A percentile compares a stretch with the other conserved stretches of the same genome.
Evolutionary conservation across 2,113 vertebrate genomes (phyloP).

Genomic region (Daubentonia madagascariensis): DNA sequence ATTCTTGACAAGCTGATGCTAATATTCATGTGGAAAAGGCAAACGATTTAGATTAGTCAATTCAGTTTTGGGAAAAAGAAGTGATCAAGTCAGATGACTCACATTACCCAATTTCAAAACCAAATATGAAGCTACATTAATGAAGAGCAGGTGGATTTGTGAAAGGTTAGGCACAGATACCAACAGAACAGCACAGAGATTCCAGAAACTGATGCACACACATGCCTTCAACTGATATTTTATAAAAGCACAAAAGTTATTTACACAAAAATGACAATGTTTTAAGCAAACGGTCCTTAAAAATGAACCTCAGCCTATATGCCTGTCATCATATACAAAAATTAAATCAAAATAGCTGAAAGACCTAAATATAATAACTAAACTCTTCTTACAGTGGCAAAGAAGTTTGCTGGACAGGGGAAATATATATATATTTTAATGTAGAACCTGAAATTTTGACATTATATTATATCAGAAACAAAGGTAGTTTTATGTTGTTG

Average conservation of each 20-base stretch:
- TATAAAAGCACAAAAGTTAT: neutral
- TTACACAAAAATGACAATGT: neutral
- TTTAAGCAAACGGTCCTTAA: neutral
- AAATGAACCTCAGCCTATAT: neutral
- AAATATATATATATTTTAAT: neutral
- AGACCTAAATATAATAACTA: neutral
- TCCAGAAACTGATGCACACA: neutral
- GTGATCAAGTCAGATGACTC: neutral
- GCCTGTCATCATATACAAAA: neutral
- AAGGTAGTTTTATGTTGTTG: neutral
- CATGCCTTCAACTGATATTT: neutral
- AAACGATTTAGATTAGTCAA: neutral
- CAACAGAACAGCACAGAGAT: neutral
- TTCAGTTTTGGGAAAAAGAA: neutral
- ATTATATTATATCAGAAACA: neutral
- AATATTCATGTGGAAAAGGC: neutral
- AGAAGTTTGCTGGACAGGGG: neutral
- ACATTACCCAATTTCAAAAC: neutral
- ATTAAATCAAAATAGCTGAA: neutral
- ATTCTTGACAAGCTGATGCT: neutral
- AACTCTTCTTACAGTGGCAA: neutral
- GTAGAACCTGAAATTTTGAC: neutral
- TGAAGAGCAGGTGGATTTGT: neutral
- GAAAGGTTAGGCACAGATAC: neutral
- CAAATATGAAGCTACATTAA: neutral